These are phyloP conservation scores for Gambelia wislizenii DNA, from an alignment of 2,797 vertebrate genomes.

Conservation along the genomic window DNA sequence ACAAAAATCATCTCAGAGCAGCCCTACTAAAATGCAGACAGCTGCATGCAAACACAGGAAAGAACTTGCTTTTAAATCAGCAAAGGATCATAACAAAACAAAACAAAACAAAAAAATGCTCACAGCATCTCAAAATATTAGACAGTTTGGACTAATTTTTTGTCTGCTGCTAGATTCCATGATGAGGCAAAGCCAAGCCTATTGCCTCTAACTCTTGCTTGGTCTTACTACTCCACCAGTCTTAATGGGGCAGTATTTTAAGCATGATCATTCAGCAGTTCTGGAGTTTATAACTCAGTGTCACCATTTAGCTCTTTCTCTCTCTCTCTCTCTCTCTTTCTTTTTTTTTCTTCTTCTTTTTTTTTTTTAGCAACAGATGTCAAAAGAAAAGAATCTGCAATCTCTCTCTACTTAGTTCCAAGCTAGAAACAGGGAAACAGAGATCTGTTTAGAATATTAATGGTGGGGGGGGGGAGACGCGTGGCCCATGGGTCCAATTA, in stretches of 20 bases:
- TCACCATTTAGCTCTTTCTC: not conserved
- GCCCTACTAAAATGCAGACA: not conserved
- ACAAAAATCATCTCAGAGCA: too few species aligned
- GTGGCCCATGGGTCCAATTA: too few species aligned
- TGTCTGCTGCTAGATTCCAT: not conserved
- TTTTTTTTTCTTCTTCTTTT: too few species aligned
- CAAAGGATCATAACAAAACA: not conserved
- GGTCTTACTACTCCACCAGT: not conserved
- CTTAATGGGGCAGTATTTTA: not conserved
- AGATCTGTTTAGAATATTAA: not conserved
- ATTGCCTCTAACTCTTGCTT: not conserved
- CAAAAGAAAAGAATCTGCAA: not conserved
- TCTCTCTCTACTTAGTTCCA: not conserved
- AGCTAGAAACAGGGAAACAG: conserved; percentile 1
- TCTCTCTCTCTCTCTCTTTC: too few species aligned
- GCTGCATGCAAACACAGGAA: not conserved
- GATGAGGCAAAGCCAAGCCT: not conserved
- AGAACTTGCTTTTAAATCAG: not conserved
- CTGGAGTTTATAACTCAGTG: not conserved
- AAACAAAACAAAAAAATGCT: not conserved
- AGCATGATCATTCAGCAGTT: not conserved
- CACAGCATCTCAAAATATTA: not conserved
- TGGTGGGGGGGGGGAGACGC: too few species aligned
- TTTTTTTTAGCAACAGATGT: not conserved
- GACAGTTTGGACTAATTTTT: not conserved